A percentile compares a stretch with the other conserved stretches of the same genome.
phyloP scores from a whole-genome alignment of 2,888 invertebrate genomes.

The Mongoloraphidia duomilia region DNA sequence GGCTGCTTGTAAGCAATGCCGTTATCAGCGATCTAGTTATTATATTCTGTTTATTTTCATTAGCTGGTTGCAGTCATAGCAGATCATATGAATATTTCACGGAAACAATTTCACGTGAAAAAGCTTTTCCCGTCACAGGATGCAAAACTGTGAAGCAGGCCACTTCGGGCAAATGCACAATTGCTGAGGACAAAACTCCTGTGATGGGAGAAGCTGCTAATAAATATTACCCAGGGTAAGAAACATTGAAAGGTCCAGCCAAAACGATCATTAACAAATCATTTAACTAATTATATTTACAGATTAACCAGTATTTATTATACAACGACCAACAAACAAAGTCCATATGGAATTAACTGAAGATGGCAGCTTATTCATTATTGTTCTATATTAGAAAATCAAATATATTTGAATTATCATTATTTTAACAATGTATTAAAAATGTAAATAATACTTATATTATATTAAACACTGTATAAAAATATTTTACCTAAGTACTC shows the following conservation, averaged over 20 bases:
- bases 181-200: constrained; percentile 9
- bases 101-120: constrained; percentile 23
- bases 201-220: constrained; percentile 23
- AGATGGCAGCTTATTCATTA: too few species aligned
- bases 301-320: not conserved
- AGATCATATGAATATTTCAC: constrained; percentile 24
- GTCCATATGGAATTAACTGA: not conserved
- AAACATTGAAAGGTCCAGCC: not conserved
- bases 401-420: too few species aligned
- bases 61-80: constrained; percentile 23
- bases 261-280: not conserved
- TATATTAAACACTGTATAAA: too few species aligned
- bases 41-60: too few species aligned
- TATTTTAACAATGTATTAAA: too few species aligned
- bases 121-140: constrained; percentile 19
- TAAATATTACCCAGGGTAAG: constrained; percentile 18
- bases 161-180: constrained; percentile 18
- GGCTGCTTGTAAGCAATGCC: too few species aligned
- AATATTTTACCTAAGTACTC: too few species aligned
- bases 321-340: not conserved
- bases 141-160: constrained; percentile 23
- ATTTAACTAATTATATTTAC: not conserved
- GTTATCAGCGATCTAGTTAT: too few species aligned
- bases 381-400: too few species aligned
- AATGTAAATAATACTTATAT: too few species aligned